Evolutionary conservation across 2,113 vertebrate species (phyloP), one percentile per base, ranked within the genome.

Genomic region (Pimephales promelas): DNA sequence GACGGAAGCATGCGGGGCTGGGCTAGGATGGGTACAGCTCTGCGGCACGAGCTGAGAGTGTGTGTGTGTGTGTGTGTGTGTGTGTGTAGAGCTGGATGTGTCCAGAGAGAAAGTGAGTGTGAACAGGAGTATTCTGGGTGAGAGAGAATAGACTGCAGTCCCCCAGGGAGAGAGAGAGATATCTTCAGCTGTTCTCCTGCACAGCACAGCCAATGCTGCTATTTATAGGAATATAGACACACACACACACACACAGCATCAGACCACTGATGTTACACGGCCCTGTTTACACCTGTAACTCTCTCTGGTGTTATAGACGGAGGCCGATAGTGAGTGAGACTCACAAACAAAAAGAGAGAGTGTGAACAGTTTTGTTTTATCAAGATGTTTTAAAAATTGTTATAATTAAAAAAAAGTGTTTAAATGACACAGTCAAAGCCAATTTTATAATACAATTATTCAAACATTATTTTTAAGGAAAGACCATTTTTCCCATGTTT

Each of bases 101-200:
- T 61, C 59, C 59, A 4, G 10, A 61, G 59, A 71, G 16, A 45
- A 28, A 61, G 52, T 59, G 81, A 47, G 10, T 3, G 43, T 54
- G 56, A 13, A 70, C 43, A 36, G 47, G 59, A 43, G 64, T 57
- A 28, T 28, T 62, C 26, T 62, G 26, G 59, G 59, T 14, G 59
- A 61, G 81, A 43, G 77, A 20, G 36, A 75, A 62, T 18, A 73
- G n/a, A 57, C 79, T 68, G 61, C 79, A 81, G 43, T 64, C 43
- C 56, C 70, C 56, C 36, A 59, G 31, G 47, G 81, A 45, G 71
- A 52, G 28, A 43, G n/a, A 54, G 52, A 73, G 36, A 70, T 2
- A 70, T 70, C 34, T 82, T 74, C 70, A 82, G 71, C 81, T 59
- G 71, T 83, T 57, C 81, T 43, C 26, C 52, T 59, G 56, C 81